Evolutionary conservation across 2,113 vertebrate genomes (phyloP), one percentile per base, ranked within the genome.

Genomic region (Actenoides lindsayi): DNA sequence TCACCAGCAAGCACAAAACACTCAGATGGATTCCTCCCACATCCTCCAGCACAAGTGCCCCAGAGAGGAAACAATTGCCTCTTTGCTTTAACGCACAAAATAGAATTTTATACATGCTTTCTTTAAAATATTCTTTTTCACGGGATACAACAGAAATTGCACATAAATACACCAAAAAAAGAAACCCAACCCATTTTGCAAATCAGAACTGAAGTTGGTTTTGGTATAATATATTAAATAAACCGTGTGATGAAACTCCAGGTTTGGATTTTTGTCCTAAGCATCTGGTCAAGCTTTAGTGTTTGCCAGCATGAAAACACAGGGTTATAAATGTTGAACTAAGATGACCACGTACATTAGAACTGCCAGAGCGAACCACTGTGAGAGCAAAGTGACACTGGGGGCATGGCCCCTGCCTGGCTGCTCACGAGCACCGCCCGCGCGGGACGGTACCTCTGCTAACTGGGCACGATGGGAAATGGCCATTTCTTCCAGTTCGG

Each of bases 121-220:
- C 53, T 90, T 94, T 82, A 54, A 74, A 95, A 95, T 76, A 85
- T 4, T 87, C 48, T 93, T 94, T 51, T 54, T 28, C 51, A 78
- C 1, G 44, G 70, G 76, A 77, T 84, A 97, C 80, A 91, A 92
- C 48, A 51, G 81, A 90, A 95, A 97, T 94, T 97, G 94, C 97
- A 97, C 95, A 83, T 91, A 92, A 94, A 93, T 67, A 94, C 79
- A 92, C 27, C 10, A 23, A 90, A 88, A 83, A 51, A 23, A 93
- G 87, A 42, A 42, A 42, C 62, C 57, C 60, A 92, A 87, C 56
- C 63, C n/a, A 63, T 54, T 94, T 60, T 83, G 74, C 48, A 77
- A 54, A 35, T 48, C 19, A 63, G 48, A 92, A 79, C 51, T 17
- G 33, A 56, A 86, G 62, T 20, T 76, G 30, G 2, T 54, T 78